Evolutionary conservation across 2,113 vertebrate genomes (phyloP).

Genomic region (Amphiprion ocellaris): DNA sequence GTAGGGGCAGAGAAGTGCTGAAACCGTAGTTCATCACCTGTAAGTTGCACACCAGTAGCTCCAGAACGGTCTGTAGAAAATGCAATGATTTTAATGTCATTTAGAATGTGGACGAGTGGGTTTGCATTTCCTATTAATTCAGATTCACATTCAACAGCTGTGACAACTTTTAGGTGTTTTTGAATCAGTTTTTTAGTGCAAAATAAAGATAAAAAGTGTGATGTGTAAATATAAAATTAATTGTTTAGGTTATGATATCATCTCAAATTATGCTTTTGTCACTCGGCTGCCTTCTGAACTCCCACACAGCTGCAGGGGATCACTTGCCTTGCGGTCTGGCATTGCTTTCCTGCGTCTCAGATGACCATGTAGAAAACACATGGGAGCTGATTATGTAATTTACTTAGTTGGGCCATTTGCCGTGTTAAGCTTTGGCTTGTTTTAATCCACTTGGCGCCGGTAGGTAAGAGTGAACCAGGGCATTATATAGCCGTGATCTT

Average conservation of each 20-base stretch:
- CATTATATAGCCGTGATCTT: constrained; percentile 11
- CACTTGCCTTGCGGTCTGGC: constrained; percentile 2
- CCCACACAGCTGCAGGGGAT: constrained; percentile 9
- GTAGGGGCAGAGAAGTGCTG: constrained; percentile 93
- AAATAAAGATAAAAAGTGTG: too few relatives aligned
- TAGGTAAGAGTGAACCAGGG: constrained; percentile 14
- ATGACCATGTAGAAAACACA: constrained; percentile 33
- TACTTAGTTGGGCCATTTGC: constrained; percentile 46
- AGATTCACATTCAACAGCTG: background rate
- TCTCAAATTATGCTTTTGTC: background rate
- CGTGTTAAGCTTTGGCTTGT: constrained; percentile 40
- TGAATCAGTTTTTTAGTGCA: too few relatives aligned
- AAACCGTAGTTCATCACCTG: constrained; percentile 94
- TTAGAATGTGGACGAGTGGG: background rate
- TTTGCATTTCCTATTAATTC: constrained; percentile 7
- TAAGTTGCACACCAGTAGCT: constrained; percentile 91
- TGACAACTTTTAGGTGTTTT: too few relatives aligned
- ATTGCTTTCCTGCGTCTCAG: constrained; percentile 5
- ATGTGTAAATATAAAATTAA: background rate
- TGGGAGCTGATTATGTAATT: constrained; percentile 57
- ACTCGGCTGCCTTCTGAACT: background rate
- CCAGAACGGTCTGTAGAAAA: constrained; percentile 81
- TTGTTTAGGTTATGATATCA: background rate
- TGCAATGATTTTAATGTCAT: constrained; percentile 36
- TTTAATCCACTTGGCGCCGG: constrained; percentile 61